These are phyloP conservation scores for Acrocephalus scirpaceus DNA, from an alignment of 2,797 vertebrate species.

Conservation along the genomic window DNA sequence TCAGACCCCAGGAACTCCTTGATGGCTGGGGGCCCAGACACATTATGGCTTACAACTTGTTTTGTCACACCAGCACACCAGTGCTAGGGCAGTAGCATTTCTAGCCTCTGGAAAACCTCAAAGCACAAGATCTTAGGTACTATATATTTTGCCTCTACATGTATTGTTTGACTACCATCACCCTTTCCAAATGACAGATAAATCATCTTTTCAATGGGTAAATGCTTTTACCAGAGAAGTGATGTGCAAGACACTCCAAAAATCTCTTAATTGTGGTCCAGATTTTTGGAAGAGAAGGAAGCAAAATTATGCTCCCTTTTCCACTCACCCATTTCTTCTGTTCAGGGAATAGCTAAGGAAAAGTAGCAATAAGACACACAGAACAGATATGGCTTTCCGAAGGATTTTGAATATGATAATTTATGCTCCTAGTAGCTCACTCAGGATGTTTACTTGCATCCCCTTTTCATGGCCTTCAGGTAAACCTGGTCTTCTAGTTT, in stretches of 20 bases:
- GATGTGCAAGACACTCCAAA: background rate
- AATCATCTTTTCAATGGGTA: background rate
- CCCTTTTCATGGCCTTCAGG: background rate
- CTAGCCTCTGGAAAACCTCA: background rate
- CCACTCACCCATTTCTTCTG: background rate
- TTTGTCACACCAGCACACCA: background rate
- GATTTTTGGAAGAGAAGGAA: background rate
- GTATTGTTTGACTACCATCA: background rate
- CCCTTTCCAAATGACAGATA: background rate
- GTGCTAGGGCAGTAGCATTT: background rate
- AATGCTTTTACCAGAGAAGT: background rate
- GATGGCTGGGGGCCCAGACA: accelerated
- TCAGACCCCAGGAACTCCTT: background rate
- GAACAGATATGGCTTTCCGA: background rate
- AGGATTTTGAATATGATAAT: background rate
- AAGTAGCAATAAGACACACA: background rate
- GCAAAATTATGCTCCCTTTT: background rate
- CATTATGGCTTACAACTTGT: accelerated
- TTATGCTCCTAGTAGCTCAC: background rate
- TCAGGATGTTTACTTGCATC: background rate
- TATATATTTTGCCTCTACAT: background rate
- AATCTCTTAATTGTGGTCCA: background rate
- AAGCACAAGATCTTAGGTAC: background rate
- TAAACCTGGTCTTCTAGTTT: background rate
- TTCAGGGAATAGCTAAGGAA: background rate